Conservation (phyloP, 2,797 vertebrate genomes). For the Benthosema pterotum region DNA sequence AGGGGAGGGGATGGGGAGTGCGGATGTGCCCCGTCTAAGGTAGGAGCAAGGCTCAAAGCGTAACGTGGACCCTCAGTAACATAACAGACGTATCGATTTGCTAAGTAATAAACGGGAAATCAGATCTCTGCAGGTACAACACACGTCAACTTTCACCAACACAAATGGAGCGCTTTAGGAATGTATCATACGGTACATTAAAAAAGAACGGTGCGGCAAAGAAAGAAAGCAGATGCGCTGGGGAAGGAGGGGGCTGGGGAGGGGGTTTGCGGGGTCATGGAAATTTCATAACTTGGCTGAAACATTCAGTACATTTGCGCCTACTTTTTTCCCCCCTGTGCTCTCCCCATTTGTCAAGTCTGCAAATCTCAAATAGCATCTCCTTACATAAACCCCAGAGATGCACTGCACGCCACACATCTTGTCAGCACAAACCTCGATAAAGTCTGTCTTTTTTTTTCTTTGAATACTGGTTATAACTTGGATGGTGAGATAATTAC, state of each 20-base stretch:
- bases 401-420: conserved; percentile 6
- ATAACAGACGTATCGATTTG: conserved; percentile 78
- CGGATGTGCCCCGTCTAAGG: conserved; percentile 61
- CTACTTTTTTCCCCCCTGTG: conserved; percentile 24
- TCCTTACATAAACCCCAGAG: conserved; percentile 48
- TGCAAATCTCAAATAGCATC: conserved; percentile 44
- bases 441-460: neutral
- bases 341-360: conserved; percentile 15
- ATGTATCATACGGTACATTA: conserved; percentile 80
- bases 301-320: conserved; percentile 42
- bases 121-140: conserved; percentile 69
- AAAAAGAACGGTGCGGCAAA: conserved; percentile 82
- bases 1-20: conserved; percentile 63
- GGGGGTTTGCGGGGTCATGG: conserved; percentile 33
- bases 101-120: conserved; percentile 63
- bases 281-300: conserved; percentile 32
- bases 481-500: conserved; percentile 40
- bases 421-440: conserved; percentile 9
- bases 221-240: conserved; percentile 73
- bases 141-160: conserved; percentile 81
- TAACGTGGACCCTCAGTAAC: conserved; percentile 77
- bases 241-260: conserved; percentile 23
- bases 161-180: conserved; percentile 78
- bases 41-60: conserved; percentile 52
- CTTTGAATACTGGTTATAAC: conserved; percentile 4